phyloP scores from a whole-genome alignment of 35 echinoderm and acorn worm genomes.

The Ophiothrix spiculata region DNA sequence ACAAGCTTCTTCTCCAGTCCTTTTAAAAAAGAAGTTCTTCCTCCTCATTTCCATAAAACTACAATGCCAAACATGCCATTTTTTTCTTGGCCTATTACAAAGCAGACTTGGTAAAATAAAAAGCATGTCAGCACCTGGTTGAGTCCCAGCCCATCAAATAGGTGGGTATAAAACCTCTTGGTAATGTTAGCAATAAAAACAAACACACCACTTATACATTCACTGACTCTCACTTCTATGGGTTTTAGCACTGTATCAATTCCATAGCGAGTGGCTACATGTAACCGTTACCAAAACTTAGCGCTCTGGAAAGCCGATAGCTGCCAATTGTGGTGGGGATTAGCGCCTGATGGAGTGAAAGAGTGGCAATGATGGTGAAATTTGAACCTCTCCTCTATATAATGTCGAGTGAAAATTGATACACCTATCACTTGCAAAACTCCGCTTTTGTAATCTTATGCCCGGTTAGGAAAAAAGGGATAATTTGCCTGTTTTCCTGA shows the following conservation, averaged over 20 bases:
- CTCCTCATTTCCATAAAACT: too few species aligned
- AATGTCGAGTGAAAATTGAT: constrained; percentile 5
- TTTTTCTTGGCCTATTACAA: too few species aligned
- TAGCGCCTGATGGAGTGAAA: background rate
- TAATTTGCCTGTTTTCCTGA: constrained; percentile 2
- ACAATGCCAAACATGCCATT: too few species aligned
- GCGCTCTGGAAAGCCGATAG: background rate
- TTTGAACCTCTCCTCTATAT: too few species aligned
- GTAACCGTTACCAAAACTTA: constrained; percentile 4
- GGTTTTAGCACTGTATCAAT: constrained; percentile 2
- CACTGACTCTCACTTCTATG: background rate
- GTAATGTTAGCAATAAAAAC: constrained; percentile 10
- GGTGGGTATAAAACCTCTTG: background rate
- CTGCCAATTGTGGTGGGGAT: background rate
- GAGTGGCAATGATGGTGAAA: background rate
- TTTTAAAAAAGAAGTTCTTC: too few species aligned
- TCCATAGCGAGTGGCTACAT: background rate
- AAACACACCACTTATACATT: constrained; percentile 1
- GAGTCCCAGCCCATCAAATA: background rate
- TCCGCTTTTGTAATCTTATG: background rate
- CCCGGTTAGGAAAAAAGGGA: background rate
- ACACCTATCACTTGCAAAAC: constrained; percentile 7
- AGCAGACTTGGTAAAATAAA: too few species aligned
- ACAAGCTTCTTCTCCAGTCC: too few species aligned
- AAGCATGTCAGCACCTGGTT: background rate